Evolutionary conservation across 1,140 invertebrate genomes (phyloP), one percentile per base, ranked within the genome.

Genomic region (Phortica variegata): DNA sequence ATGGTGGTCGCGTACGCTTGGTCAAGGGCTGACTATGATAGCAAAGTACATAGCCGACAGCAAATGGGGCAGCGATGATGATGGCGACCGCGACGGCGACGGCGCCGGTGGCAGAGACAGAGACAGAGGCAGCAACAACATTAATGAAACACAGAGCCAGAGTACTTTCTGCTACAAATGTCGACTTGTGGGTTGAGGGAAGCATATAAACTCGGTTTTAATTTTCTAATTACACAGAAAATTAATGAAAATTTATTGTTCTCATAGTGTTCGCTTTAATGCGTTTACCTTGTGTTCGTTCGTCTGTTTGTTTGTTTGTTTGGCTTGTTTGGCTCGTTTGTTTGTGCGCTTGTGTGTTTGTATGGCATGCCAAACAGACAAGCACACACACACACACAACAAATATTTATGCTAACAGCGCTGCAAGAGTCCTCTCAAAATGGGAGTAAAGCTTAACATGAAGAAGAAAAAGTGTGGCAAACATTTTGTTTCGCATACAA

Each of bases 221-320:
- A 65, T 65, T 66, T 66, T 66, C 62, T 66, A 66, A 66, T 66
- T 66, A 66, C 62, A 66, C 56, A 66, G 52, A 51, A 62, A 66
- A 62, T 59, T 66, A 66, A 66, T 66, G 63, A 68, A 57, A 62
- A 66, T 62, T 66, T 68, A 66, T 66, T 66, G 61, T 50, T 45
- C 29, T n/a, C 19, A 21, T 43, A 21, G 44, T 40, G 26, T 26
- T 34, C 23, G 33, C 26, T 39, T 19, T 46, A 23, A 43, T 42
- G 18, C 36, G 40, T 41, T 33, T 39, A 32, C n/a, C 39, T 16
- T 29, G 26, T 29, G 6, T 29, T 6, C 6, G 26, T 29, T 6
- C 12, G 26, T 29, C 6, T 6, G 26, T 6, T n/a, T 29, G 26
- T 29, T 29, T 29, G 26, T 29, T 6, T 29, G 26, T 29, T n/a